Evolutionary conservation across 2,113 vertebrate genomes (phyloP).

Genomic region (Zingel zingel): DNA sequence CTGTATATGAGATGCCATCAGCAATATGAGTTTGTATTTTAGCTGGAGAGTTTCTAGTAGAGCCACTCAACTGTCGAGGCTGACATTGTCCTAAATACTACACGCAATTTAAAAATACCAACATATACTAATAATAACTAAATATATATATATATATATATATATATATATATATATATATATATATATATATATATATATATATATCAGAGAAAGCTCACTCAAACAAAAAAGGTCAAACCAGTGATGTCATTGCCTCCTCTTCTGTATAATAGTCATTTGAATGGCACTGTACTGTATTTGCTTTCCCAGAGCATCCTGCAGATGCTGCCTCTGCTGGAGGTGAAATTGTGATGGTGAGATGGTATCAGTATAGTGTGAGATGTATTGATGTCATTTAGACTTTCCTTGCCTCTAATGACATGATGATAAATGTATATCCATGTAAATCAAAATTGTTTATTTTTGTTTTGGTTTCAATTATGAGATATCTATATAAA

Average conservation of each 20-base stretch:
- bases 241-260: neutral
- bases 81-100: neutral
- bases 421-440: neutral
- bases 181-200: no score
- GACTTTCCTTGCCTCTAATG: neutral
- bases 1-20: neutral
- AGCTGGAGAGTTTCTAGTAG: neutral
- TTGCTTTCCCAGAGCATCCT: neutral
- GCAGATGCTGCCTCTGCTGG: neutral
- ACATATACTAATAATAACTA: no score
- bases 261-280: neutral
- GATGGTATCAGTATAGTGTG: neutral
- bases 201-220: neutral
- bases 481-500: no score
- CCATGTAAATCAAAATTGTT: neutral
- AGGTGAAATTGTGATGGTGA: neutral
- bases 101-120: neutral
- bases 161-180: no score
- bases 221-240: neutral
- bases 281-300: neutral
- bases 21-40: neutral
- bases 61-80: neutral
- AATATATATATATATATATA: no score
- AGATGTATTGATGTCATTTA: neutral
- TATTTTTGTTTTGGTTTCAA: neutral